phyloP scores from a whole-genome alignment of 2,113 vertebrate genomes.

The Cochlearius cochlearius region DNA sequence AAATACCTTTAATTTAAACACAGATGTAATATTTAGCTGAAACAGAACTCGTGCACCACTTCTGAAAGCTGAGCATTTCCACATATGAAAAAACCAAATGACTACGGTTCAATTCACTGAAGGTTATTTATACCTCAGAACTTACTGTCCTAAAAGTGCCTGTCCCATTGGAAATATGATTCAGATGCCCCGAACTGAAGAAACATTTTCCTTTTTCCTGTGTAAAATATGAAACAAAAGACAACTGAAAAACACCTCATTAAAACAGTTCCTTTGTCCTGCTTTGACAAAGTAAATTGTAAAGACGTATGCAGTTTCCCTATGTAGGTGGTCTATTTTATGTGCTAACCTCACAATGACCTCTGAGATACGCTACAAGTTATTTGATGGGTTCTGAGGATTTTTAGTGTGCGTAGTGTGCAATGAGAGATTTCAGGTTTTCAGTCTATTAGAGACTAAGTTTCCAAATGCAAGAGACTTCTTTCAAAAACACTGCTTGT shows the following conservation, averaged over 20 bases:
- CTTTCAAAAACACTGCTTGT: not conserved
- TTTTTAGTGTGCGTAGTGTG: conserved; percentile 2
- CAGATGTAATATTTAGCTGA: conserved; percentile 28
- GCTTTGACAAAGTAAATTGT: conserved; percentile 68
- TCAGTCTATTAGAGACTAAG: not conserved
- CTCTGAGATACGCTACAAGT: conserved; percentile 36
- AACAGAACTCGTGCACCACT: conserved; percentile 39
- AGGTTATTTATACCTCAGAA: conserved; percentile 78
- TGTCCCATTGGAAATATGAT: conserved; percentile 82
- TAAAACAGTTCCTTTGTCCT: conserved; percentile 75
- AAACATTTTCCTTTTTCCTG: conserved; percentile 83
- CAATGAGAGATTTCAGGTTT: conserved; percentile 6
- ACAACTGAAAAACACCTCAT: conserved; percentile 72
- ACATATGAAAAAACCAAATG: conserved; percentile 13
- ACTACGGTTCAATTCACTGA: conserved; percentile 61
- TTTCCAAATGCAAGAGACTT: not conserved
- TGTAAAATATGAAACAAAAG: conserved; percentile 77
- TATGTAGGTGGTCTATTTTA: conserved; percentile 70
- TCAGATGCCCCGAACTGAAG: conserved; percentile 73
- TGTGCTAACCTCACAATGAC: conserved; percentile 50
- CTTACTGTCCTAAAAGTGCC: conserved; percentile 76
- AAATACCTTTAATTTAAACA: conserved; percentile 54
- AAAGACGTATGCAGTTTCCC: conserved; percentile 57
- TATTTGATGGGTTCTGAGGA: conserved; percentile 52
- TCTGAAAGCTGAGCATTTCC: conserved; percentile 58